phyloP scores from a whole-genome alignment of 2,797 vertebrate genomes.

The Rhynchotus rufescens region DNA sequence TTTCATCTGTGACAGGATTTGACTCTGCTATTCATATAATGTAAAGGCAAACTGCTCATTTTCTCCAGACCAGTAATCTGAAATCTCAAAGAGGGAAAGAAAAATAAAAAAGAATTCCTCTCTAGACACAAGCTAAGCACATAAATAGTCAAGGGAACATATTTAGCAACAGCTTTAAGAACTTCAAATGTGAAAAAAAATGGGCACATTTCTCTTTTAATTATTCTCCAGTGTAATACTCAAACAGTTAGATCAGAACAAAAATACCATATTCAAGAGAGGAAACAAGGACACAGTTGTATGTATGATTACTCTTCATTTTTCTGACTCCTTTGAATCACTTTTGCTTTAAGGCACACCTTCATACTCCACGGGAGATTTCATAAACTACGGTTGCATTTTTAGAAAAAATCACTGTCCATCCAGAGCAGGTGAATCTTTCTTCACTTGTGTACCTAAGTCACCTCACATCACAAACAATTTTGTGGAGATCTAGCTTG shows the following conservation, averaged over 20 bases:
- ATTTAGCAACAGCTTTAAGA: conserved; percentile 16
- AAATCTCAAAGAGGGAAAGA: conserved; percentile 29
- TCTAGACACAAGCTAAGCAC: conserved; percentile 29
- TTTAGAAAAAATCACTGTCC: background rate
- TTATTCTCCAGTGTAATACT: background rate
- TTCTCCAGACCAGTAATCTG: conserved; percentile 56
- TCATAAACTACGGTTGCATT: background rate
- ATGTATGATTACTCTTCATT: background rate
- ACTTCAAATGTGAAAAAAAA: background rate
- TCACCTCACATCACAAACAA: background rate
- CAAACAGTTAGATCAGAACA: background rate
- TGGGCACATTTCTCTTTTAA: conserved; percentile 30
- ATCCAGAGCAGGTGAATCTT: background rate
- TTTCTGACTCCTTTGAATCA: background rate
- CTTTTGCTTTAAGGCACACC: background rate
- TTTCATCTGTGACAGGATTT: conserved; percentile 72
- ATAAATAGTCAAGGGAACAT: conserved; percentile 35
- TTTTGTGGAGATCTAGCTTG: background rate
- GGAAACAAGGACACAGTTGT: background rate
- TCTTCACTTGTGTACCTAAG: background rate
- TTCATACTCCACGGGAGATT: background rate
- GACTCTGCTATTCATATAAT: conserved; percentile 57
- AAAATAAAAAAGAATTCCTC: conserved; percentile 28
- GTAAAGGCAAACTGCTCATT: conserved; percentile 60
- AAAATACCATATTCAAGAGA: background rate